Conservation (phyloP, 2,888 invertebrate species). For the Ypsolopha scabrella region DNA sequence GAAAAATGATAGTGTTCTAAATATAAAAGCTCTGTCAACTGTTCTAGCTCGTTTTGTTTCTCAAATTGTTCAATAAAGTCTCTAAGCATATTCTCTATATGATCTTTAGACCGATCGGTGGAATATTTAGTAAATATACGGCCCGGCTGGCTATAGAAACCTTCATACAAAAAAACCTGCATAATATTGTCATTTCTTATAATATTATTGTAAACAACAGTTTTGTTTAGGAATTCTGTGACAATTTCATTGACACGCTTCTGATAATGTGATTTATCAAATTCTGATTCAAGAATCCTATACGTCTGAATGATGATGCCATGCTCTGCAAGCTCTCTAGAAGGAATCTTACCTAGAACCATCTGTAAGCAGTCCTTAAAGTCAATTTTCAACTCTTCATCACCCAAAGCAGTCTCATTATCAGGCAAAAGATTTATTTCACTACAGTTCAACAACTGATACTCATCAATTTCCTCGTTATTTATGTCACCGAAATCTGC, state of each 20-base stretch:
- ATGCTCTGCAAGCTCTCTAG: neutral
- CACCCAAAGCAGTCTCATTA: neutral
- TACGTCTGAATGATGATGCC: neutral
- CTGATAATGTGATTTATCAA: neutral
- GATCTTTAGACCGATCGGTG: neutral
- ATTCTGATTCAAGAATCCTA: neutral
- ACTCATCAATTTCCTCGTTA: neutral
- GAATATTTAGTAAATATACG: neutral
- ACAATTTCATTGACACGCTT: neutral
- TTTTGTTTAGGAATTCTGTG: neutral
- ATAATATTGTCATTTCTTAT: neutral
- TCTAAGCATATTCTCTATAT: neutral
- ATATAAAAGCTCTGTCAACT: neutral
- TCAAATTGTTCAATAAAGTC: neutral
- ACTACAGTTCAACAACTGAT: neutral
- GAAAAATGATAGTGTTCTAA: neutral
- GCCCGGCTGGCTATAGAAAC: neutral
- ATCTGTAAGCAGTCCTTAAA: neutral
- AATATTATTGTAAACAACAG: neutral
- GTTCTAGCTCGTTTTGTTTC: neutral
- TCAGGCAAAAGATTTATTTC: neutral
- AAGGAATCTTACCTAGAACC: neutral
- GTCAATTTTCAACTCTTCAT: neutral
- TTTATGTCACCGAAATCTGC: neutral
- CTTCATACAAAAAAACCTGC: neutral